Evolutionary conservation across 2,888 invertebrate species (phyloP).

Genomic region (Erannis defoliaria): DNA sequence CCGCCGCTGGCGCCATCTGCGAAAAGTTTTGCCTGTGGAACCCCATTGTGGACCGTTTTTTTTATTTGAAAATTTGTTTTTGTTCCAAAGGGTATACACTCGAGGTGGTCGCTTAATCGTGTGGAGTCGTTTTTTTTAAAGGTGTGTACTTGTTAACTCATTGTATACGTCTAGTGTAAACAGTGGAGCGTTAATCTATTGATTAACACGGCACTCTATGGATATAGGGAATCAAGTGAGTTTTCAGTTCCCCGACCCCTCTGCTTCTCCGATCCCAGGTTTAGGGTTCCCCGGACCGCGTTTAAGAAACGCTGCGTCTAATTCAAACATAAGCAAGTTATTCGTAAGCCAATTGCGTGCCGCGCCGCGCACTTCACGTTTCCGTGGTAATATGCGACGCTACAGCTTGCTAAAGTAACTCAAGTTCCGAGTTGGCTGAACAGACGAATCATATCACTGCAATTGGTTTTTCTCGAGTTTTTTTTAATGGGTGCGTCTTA

Average conservation of each 20-base stretch:
- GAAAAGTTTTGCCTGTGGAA: too few species aligned
- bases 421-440: slow-evolving; percentile 2
- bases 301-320: slow-evolving; percentile 36
- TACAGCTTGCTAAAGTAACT: slow-evolving; percentile 19
- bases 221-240: too few species aligned
- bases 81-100: too few species aligned
- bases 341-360: slow-evolving; percentile 38
- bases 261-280: not conserved
- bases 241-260: not conserved
- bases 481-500: not conserved
- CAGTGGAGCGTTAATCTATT: too few species aligned
- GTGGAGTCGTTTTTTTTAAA: too few species aligned
- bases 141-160: too few species aligned
- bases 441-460: not conserved
- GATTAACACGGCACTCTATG: too few species aligned
- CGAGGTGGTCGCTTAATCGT: too few species aligned
- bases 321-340: slow-evolving; percentile 39
- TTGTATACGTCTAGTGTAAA: too few species aligned
- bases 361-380: slow-evolving; percentile 24
- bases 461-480: not conserved
- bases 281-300: slow-evolving; percentile 23
- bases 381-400: slow-evolving; percentile 22
- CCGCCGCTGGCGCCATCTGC: too few species aligned
- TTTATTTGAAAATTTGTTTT: too few species aligned
- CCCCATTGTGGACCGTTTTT: too few species aligned